Evolutionary conservation across 2,888 invertebrate genomes (phyloP).

Genomic region (Euzophera pinguis): DNA sequence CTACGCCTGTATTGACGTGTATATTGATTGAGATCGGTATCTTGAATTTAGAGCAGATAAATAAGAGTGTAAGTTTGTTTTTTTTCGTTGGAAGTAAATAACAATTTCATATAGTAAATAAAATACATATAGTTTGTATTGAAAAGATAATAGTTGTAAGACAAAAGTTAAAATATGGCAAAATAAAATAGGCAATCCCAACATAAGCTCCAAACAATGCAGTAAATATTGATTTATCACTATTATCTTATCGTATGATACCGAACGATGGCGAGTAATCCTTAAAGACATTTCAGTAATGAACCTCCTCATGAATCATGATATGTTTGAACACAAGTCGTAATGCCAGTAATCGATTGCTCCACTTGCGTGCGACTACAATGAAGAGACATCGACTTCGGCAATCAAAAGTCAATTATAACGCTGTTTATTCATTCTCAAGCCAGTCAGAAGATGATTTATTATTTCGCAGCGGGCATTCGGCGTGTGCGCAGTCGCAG

Average conservation of each 20-base stretch:
- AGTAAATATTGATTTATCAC: slow-evolving; percentile 1
- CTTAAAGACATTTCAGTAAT: slow-evolving; percentile 1
- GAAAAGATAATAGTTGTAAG: no score
- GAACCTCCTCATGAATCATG: slow-evolving; percentile 15
- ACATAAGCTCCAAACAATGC: background rate
- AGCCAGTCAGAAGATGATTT: slow-evolving; percentile 63
- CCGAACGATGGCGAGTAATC: background rate
- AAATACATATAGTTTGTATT: no score
- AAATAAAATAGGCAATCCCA: background rate
- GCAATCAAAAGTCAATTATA: slow-evolving; percentile 76
- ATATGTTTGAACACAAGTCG: slow-evolving; percentile 24
- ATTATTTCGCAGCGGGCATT: slow-evolving; percentile 75
- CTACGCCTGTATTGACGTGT: slow-evolving; percentile 10
- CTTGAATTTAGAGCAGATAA: slow-evolving; percentile 1
- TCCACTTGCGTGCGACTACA: slow-evolving; percentile 41
- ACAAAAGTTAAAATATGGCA: no score
- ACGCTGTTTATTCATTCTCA: slow-evolving; percentile 69
- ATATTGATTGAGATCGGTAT: slow-evolving; percentile 13
- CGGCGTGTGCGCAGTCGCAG: slow-evolving; percentile 66
- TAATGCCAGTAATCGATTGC: slow-evolving; percentile 44
- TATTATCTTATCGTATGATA: slow-evolving; percentile 1
- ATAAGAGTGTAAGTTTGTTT: background rate
- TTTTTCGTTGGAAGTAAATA: background rate
- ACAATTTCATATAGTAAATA: no score
- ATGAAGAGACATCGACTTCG: slow-evolving; percentile 51